A percentile compares a stretch with the other conserved stretches of the same genome.
These are phyloP conservation scores for Nibea coibor DNA, from an alignment of 2,113 vertebrate species.

Conservation along the genomic window DNA sequence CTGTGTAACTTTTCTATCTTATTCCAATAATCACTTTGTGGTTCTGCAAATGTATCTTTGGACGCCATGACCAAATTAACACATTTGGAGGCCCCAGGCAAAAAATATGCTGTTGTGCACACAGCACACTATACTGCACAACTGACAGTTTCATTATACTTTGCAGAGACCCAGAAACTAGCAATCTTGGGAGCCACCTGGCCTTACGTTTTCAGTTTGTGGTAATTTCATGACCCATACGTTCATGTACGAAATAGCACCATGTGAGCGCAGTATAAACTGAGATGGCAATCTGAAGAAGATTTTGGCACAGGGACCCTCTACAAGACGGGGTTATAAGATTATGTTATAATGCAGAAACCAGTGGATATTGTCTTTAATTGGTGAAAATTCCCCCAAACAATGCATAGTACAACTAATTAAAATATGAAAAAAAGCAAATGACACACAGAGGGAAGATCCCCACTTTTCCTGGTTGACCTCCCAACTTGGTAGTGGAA, in stretches of 20 bases:
- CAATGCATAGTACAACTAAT: not conserved
- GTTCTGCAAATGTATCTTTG: not conserved
- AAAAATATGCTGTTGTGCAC: not conserved
- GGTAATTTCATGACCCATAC: not conserved
- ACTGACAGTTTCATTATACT: not conserved
- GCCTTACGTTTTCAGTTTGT: not conserved
- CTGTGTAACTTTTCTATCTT: not conserved
- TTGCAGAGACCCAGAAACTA: not conserved
- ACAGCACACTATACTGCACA: not conserved
- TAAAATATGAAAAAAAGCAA: not conserved
- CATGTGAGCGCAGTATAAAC: not conserved
- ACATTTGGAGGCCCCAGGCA: not conserved
- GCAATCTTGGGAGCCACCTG: not conserved
- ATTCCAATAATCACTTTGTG: not conserved
- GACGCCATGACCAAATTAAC: not conserved
- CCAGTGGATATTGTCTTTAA: not conserved
- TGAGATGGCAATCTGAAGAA: not conserved
- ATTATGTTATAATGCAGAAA: not conserved
- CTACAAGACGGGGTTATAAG: not conserved
- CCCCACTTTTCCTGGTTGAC: not conserved
- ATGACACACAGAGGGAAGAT: not conserved
- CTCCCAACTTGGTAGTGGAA: not conserved
- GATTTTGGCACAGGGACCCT: not conserved
- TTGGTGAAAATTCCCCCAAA: not conserved
- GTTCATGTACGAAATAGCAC: not conserved